Percentiles rank a stretch among this genome's conserved stretches.
These are phyloP conservation scores for Prunella himalayana DNA, from an alignment of 2,113 vertebrate species.

Conservation along the genomic window DNA sequence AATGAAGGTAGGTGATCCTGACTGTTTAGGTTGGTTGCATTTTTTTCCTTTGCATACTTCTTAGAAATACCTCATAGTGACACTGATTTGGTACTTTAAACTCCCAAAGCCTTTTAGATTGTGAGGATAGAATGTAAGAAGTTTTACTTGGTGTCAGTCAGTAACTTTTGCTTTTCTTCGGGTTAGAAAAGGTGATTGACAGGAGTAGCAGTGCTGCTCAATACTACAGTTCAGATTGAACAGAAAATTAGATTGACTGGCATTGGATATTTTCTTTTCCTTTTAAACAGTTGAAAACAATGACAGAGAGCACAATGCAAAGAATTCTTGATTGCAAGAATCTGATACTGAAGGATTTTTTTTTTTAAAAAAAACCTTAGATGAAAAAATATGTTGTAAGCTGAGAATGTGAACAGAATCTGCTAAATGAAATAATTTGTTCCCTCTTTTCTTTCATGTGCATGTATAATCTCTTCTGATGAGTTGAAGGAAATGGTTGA, in stretches of 20 bases:
- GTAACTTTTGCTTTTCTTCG: slow-evolving; percentile 43
- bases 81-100: slow-evolving; percentile 63
- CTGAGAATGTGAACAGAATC: not conserved
- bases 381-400: not conserved
- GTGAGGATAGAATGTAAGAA: slow-evolving; percentile 22
- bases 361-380: not conserved
- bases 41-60: not conserved
- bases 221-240: not conserved
- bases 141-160: slow-evolving; percentile 46
- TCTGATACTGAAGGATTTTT: not conserved
- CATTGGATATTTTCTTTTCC: not conserved
- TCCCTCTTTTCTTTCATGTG: not conserved
- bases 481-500: not conserved
- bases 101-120: slow-evolving; percentile 37
- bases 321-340: not conserved
- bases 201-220: not conserved
- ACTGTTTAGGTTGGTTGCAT: not conserved
- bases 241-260: not conserved
- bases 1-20: slow-evolving; percentile 38
- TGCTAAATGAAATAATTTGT: not conserved
- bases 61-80: slow-evolving; percentile 60
- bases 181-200: slow-evolving; percentile 51
- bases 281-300: not conserved
- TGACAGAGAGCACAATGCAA: not conserved
- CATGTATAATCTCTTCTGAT: not conserved